Conservation (phyloP, 1,140 invertebrate genomes). For the Leptinotarsa defecta region DNA sequence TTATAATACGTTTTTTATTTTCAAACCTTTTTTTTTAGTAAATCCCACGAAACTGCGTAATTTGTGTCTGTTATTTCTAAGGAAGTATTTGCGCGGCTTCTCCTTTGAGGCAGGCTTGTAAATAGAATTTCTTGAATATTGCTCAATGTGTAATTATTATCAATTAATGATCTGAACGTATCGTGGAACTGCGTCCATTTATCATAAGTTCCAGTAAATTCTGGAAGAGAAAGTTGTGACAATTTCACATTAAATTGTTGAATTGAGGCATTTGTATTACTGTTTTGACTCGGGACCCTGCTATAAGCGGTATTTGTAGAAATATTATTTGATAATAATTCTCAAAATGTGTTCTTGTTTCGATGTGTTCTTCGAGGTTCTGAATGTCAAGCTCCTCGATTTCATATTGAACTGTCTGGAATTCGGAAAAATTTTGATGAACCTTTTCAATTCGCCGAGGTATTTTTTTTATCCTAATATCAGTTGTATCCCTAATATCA, state of each 20-base stretch:
- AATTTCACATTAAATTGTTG: constrained; percentile 16
- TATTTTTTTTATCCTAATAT: background rate
- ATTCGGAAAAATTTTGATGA: background rate
- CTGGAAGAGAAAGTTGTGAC: constrained; percentile 18
- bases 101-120: constrained; percentile 36
- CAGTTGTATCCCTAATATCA: background rate
- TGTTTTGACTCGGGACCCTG: background rate
- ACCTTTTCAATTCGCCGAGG: constrained; percentile 1
- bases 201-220: constrained; percentile 31
- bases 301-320: background rate
- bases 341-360: constrained; percentile 16
- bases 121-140: constrained; percentile 42
- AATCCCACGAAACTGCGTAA: constrained; percentile 41
- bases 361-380: background rate
- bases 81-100: constrained; percentile 38
- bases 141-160: constrained; percentile 27
- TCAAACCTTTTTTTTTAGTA: constrained; percentile 43
- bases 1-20: constrained; percentile 41
- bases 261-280: background rate
- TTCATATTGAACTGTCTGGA: constrained; percentile 18
- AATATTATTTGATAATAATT: background rate
- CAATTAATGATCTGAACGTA: constrained; percentile 31
- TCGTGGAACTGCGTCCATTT: constrained; percentile 31
- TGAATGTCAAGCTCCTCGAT: constrained; percentile 13
- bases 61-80: constrained; percentile 42